phyloP scores from a whole-genome alignment of 2,888 invertebrate species.

The Rhagonycha fulva region DNA sequence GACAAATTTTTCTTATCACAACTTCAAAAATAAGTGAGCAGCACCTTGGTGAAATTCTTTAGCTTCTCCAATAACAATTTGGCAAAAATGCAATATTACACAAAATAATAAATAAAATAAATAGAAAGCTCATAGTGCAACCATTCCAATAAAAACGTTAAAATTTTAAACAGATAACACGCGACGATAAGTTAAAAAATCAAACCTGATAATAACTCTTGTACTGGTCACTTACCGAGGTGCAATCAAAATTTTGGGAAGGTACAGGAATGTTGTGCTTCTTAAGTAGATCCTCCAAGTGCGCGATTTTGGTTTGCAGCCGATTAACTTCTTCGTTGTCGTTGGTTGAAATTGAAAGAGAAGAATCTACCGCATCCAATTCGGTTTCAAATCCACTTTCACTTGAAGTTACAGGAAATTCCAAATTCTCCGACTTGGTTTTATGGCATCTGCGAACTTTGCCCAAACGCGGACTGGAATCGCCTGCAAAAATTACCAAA shows the following conservation, averaged over 20 bases:
- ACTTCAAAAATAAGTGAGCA: constrained; percentile 3
- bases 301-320: constrained; percentile 50
- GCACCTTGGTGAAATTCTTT: constrained; percentile 37
- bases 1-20: constrained; percentile 19
- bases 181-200: constrained; percentile 20
- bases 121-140: constrained; percentile 47
- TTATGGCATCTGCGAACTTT: constrained; percentile 63
- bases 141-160: constrained; percentile 38
- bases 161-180: constrained; percentile 34
- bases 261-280: constrained; percentile 50
- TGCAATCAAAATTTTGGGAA: constrained; percentile 27
- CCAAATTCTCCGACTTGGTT: constrained; percentile 52
- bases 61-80: constrained; percentile 46
- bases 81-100: constrained; percentile 25
- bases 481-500: constrained; percentile 43
- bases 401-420: constrained; percentile 49
- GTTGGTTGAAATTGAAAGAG: constrained; percentile 43
- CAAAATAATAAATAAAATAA: constrained; percentile 29
- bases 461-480: constrained; percentile 62
- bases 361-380: constrained; percentile 49
- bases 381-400: constrained; percentile 55
- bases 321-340: constrained; percentile 35
- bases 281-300: constrained; percentile 51
- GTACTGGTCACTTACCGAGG: constrained; percentile 41
- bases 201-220: constrained; percentile 3